Percentiles rank a stretch among this genome's conserved stretches.
These are phyloP conservation scores for Lethenteron camtschaticum DNA, from an alignment of 2,113 vertebrate species.

Conservation along the genomic window DNA sequence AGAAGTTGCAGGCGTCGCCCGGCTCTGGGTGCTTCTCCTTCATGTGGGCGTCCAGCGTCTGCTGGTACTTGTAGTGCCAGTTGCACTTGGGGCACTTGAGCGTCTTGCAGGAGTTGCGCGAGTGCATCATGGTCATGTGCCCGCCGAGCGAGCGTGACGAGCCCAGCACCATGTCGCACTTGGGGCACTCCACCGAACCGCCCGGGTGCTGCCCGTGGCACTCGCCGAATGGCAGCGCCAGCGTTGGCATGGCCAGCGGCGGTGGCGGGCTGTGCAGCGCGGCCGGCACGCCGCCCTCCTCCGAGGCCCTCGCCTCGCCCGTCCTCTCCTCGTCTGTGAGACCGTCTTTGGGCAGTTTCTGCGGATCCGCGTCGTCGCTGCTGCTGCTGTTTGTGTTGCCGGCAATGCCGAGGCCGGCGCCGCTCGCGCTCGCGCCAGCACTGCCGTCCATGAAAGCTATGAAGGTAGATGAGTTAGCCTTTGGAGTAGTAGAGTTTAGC, in stretches of 20 bases:
- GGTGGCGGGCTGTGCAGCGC: too few species aligned
- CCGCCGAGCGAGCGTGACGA: conserved; percentile 88
- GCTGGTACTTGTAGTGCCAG: conserved; percentile 99
- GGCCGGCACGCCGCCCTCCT: too few species aligned
- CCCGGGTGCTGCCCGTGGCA: conserved; percentile 4
- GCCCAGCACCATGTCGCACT: conserved; percentile 86
- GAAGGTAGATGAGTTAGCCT: conserved; percentile 5
- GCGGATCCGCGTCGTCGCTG: too few species aligned
- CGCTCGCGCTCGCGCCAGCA: not conserved
- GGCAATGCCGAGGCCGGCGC: not conserved
- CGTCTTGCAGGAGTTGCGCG: conserved; percentile 96
- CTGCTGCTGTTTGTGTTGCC: too few species aligned
- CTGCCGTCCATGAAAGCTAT: not conserved
- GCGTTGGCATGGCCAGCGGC: too few species aligned
- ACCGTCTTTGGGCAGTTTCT: too few species aligned
- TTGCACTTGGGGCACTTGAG: conserved; percentile 99
- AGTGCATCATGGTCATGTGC: conserved; percentile 99
- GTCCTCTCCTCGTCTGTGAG: too few species aligned
- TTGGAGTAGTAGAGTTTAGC: conserved; percentile 19
- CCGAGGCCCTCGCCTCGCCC: too few species aligned
- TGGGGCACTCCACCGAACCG: conserved; percentile 60
- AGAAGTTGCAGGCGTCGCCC: conserved; percentile 68
- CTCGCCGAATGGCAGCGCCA: not conserved
- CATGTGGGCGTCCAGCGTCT: conserved; percentile 98
- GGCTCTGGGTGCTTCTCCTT: conserved; percentile 98